Evolutionary conservation across 2,888 invertebrate genomes (phyloP).

Genomic region (Yponomeuta cagnagella): DNA sequence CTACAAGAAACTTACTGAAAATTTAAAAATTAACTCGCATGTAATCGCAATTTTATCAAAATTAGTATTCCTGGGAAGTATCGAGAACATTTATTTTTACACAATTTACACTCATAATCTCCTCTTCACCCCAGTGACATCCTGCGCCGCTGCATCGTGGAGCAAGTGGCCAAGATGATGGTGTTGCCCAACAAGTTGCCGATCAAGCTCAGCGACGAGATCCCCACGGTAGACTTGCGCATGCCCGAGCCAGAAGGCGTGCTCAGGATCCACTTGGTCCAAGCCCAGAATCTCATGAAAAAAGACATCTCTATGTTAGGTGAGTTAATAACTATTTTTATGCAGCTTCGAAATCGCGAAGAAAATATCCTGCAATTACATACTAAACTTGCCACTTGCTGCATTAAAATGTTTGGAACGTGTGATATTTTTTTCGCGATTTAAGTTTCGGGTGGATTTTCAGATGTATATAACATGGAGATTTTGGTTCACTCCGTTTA

Average conservation of each 20-base stretch:
- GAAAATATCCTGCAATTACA: not conserved
- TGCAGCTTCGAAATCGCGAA: too few species aligned
- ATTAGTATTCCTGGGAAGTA: too few species aligned
- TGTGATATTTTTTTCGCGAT: too few species aligned
- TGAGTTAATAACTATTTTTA: conserved; percentile 38
- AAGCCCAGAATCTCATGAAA: conserved; percentile 96
- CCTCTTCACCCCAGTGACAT: conserved; percentile 80
- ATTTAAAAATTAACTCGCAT: too few species aligned
- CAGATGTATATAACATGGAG: too few species aligned
- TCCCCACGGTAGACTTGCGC: conserved; percentile 87
- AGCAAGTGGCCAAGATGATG: conserved; percentile 93
- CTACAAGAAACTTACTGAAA: too few species aligned
- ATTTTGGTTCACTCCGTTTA: too few species aligned
- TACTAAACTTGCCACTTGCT: not conserved
- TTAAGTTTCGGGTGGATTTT: too few species aligned
- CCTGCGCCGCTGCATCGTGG: conserved; percentile 89
- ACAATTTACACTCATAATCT: too few species aligned
- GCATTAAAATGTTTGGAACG: too few species aligned
- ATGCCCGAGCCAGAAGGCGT: conserved; percentile 98
- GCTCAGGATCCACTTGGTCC: conserved; percentile 93
- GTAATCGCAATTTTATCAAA: too few species aligned
- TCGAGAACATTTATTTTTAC: too few species aligned
- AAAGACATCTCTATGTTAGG: conserved; percentile 95
- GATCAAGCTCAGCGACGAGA: conserved; percentile 89
- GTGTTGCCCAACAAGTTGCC: conserved; percentile 97